Conservation (phyloP, 2,113 vertebrate genomes). For the Equus przewalskii region DNA sequence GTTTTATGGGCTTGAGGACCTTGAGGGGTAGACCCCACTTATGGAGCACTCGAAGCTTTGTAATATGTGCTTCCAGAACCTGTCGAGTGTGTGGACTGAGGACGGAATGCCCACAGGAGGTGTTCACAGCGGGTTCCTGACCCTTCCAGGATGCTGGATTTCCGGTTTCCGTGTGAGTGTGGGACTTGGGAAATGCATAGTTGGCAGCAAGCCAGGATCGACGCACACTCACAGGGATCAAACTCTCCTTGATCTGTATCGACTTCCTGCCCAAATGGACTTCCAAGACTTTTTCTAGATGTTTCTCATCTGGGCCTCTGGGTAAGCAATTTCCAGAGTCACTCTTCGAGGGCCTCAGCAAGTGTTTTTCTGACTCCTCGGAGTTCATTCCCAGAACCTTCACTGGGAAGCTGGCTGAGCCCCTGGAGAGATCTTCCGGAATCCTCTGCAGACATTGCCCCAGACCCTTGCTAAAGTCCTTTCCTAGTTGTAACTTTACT, state of each 20-base stretch:
- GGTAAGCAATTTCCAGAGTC: background rate
- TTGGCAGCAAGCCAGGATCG: background rate
- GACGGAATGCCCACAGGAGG: background rate
- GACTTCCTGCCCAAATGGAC: background rate
- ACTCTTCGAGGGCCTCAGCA: background rate
- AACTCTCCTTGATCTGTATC: rapidly evolving
- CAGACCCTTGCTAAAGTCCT: background rate
- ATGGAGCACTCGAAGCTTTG: rapidly evolving
- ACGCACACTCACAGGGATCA: background rate
- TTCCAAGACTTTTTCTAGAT: rapidly evolving
- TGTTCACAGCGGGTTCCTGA: rapidly evolving
- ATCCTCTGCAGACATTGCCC: background rate
- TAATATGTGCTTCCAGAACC: background rate
- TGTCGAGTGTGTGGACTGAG: background rate
- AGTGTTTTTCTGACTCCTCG: background rate
- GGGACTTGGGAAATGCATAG: rapidly evolving
- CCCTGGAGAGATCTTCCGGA: background rate
- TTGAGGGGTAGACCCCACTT: background rate
- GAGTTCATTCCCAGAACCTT: background rate
- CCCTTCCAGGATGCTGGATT: rapidly evolving
- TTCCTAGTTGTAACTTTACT: background rate
- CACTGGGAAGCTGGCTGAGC: background rate
- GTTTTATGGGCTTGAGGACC: background rate
- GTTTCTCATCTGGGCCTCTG: background rate
- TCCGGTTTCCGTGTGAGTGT: rapidly evolving